phyloP scores from a whole-genome alignment of 2,888 invertebrate species.

The Pyrrhia umbra region DNA sequence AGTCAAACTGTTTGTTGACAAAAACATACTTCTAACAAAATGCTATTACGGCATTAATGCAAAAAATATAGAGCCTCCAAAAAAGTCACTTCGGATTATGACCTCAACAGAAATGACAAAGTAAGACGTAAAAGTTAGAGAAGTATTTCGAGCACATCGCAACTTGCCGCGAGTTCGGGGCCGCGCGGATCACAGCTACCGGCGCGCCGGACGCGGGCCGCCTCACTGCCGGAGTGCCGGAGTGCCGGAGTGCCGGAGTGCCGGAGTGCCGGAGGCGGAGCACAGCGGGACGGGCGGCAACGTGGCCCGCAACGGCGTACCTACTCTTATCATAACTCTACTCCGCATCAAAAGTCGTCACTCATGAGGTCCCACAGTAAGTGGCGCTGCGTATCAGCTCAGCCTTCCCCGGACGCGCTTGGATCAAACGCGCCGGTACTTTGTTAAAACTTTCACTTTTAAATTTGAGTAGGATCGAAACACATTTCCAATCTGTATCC shows the following conservation, averaged over 20 bases:
- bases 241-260: neutral
- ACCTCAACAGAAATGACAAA: constrained; percentile 10
- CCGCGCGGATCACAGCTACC: constrained; percentile 8
- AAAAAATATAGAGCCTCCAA: neutral
- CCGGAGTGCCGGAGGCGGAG: too few species aligned
- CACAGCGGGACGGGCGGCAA: too few species aligned
- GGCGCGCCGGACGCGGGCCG: constrained; percentile 56
- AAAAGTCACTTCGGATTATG: constrained; percentile 2
- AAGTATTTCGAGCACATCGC: constrained; percentile 38
- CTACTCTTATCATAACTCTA: too few species aligned
- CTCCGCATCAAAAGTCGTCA: too few species aligned
- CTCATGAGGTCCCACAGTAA: too few species aligned
- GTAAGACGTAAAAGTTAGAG: constrained; percentile 50
- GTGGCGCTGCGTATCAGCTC: too few species aligned
- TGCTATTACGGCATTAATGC: neutral
- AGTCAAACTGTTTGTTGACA: neutral
- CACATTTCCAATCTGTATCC: too few species aligned
- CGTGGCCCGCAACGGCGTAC: too few species aligned
- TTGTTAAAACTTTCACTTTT: too few species aligned
- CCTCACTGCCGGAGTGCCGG: constrained; percentile 51
- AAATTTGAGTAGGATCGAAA: too few species aligned
- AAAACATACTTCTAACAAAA: constrained; percentile 3
- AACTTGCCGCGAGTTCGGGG: constrained; percentile 6
- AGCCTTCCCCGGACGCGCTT: too few species aligned
- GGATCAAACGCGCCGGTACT: too few species aligned